Conservation (phyloP, 1,140 invertebrate species). For the Conus ventricosus region DNA sequence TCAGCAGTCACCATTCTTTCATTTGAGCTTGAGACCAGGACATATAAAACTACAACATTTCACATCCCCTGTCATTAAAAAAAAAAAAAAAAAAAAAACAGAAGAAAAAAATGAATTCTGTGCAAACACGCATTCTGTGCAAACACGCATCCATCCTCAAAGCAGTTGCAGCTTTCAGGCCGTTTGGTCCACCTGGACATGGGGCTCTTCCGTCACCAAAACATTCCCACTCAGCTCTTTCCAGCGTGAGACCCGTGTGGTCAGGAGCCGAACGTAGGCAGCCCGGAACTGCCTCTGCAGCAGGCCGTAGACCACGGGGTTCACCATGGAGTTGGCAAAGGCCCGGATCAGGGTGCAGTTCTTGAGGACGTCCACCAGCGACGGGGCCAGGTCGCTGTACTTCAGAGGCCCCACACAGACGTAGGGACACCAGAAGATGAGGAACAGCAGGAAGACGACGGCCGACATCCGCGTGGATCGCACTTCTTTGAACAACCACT, state of each 20-base stretch:
- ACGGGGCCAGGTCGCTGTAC: conserved; percentile 38
- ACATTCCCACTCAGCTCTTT: not conserved
- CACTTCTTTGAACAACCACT: conserved; percentile 42
- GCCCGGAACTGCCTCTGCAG: conserved; percentile 43
- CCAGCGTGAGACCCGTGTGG: not conserved
- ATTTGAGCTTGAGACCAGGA: too few relatives aligned
- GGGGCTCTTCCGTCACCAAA: not conserved
- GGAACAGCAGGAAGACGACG: conserved; percentile 50
- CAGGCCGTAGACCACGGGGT: conserved; percentile 55
- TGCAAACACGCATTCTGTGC: too few relatives aligned
- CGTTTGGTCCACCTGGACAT: not conserved
- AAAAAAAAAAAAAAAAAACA: too few relatives aligned
- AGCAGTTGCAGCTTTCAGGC: not conserved
- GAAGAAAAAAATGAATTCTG: too few relatives aligned
- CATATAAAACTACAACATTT: too few relatives aligned
- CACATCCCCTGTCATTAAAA: too few relatives aligned
- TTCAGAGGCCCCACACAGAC: conserved; percentile 44
- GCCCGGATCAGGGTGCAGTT: conserved; percentile 44
- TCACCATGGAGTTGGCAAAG: conserved; percentile 52
- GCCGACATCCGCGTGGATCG: conserved; percentile 48
- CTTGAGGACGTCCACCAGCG: conserved; percentile 48
- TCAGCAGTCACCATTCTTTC: too few relatives aligned
- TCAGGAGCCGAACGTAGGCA: conserved; percentile 35
- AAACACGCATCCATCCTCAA: too few relatives aligned
- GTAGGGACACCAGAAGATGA: conserved; percentile 56